A percentile compares a stretch with the other conserved stretches of the same genome.
Evolutionary conservation across 1,140 invertebrate genomes (phyloP).

Genomic region (Cydia strobilella): DNA sequence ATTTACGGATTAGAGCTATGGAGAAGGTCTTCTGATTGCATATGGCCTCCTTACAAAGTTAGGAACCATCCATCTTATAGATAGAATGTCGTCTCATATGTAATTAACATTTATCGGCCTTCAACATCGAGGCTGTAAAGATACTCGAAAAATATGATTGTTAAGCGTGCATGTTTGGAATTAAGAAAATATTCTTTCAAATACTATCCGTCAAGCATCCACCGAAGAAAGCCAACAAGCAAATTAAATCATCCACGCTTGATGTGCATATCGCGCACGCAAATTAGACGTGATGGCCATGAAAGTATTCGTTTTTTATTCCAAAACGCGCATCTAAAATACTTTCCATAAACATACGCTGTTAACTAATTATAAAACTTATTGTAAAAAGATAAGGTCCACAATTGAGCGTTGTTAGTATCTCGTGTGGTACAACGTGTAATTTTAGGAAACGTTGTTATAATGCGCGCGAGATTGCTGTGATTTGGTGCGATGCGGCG

Average conservation of each 20-base stretch:
- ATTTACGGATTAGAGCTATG: no score
- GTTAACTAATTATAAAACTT: no score
- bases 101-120: no score
- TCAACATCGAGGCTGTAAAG: no score
- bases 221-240: not conserved
- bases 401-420: slow-evolving; percentile 5
- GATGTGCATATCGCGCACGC: slow-evolving; percentile 19
- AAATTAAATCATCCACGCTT: slow-evolving; percentile 18
- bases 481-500: slow-evolving; percentile 60
- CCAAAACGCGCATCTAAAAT: slow-evolving; percentile 3
- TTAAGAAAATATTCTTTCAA: no score
- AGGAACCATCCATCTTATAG: no score
- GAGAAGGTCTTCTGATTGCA: no score
- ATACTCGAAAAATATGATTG: no score
- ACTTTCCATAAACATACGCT: slow-evolving; percentile 37
- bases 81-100: no score
- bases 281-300: slow-evolving; percentile 17
- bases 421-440: slow-evolving; percentile 41
- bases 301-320: not conserved
- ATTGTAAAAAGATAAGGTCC: no score
- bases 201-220: not conserved
- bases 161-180: no score
- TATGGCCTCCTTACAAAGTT: no score
- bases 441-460: slow-evolving; percentile 52
- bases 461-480: slow-evolving; percentile 61